Conservation (phyloP, 2,888 invertebrate genomes). For the Drosophila phalerata region DNA sequence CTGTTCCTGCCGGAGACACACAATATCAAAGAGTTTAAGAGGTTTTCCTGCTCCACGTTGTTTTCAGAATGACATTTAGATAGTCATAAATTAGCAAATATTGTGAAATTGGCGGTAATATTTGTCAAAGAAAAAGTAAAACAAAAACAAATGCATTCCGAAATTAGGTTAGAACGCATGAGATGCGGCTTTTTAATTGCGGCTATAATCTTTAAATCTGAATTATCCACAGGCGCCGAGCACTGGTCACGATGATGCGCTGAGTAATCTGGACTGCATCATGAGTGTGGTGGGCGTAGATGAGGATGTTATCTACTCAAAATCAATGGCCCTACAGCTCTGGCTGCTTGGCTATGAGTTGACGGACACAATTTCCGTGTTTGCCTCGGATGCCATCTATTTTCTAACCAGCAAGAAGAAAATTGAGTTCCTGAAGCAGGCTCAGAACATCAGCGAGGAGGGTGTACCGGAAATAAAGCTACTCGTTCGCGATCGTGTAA, state of each 20-base stretch:
- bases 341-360: slow-evolving; percentile 99
- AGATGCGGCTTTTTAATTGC: slow-evolving; percentile 29
- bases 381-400: slow-evolving; percentile 93
- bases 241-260: slow-evolving; percentile 90
- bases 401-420: slow-evolving; percentile 99
- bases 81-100: slow-evolving; percentile 17
- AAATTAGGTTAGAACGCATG: slow-evolving; percentile 62
- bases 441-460: slow-evolving; percentile 94
- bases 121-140: background rate
- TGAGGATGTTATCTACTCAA: slow-evolving; percentile 98
- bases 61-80: background rate
- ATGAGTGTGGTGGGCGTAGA: slow-evolving; percentile 97
- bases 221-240: slow-evolving; percentile 85
- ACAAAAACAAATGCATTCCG: slow-evolving; percentile 16
- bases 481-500: slow-evolving; percentile 95
- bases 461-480: slow-evolving; percentile 94
- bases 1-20: slow-evolving; percentile 22
- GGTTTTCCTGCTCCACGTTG: slow-evolving; percentile 14
- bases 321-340: slow-evolving; percentile 97
- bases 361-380: slow-evolving; percentile 97
- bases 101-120: slow-evolving; percentile 52
- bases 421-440: slow-evolving; percentile 97
- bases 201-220: slow-evolving; percentile 3
- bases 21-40: slow-evolving; percentile 1
- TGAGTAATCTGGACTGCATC: slow-evolving; percentile 95